Conservation (phyloP, 1,140 invertebrate genomes). For the Magallana ariakensis region DNA sequence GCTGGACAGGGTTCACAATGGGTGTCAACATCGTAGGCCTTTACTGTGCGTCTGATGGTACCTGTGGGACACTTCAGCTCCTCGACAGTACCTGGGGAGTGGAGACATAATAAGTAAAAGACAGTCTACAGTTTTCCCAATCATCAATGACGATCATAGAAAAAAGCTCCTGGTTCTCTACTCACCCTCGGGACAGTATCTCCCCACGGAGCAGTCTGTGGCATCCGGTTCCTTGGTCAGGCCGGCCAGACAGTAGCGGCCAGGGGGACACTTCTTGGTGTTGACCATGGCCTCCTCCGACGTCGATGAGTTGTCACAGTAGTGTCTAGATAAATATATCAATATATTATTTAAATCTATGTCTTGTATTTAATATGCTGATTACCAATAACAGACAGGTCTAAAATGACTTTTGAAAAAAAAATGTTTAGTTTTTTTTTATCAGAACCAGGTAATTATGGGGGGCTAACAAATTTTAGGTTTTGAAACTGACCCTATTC, state of each 20-base stretch:
- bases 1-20: constrained; percentile 75
- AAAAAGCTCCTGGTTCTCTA: too few relatives aligned
- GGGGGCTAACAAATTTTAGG: too few relatives aligned
- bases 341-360: not conserved
- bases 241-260: constrained; percentile 70
- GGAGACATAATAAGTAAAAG: not conserved
- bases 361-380: not conserved
- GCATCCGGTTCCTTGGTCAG: constrained; percentile 65
- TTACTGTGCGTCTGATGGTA: constrained; percentile 70
- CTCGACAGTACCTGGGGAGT: constrained; percentile 70
- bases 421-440: too few relatives aligned
- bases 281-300: constrained; percentile 73
- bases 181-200: constrained; percentile 76
- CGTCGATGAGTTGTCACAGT: constrained; percentile 76
- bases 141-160: too few relatives aligned
- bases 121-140: not conserved
- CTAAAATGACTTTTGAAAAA: too few relatives aligned
- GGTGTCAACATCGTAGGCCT: constrained; percentile 57
- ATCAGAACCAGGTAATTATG: too few relatives aligned
- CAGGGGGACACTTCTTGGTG: constrained; percentile 73
- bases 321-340: constrained; percentile 65
- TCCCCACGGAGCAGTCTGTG: constrained; percentile 69
- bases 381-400: too few relatives aligned
- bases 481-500: constrained; percentile 68
- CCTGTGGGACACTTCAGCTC: constrained; percentile 76